These are phyloP conservation scores for Glareola pratincola DNA, from an alignment of 2,113 vertebrate species.

Conservation along the genomic window DNA sequence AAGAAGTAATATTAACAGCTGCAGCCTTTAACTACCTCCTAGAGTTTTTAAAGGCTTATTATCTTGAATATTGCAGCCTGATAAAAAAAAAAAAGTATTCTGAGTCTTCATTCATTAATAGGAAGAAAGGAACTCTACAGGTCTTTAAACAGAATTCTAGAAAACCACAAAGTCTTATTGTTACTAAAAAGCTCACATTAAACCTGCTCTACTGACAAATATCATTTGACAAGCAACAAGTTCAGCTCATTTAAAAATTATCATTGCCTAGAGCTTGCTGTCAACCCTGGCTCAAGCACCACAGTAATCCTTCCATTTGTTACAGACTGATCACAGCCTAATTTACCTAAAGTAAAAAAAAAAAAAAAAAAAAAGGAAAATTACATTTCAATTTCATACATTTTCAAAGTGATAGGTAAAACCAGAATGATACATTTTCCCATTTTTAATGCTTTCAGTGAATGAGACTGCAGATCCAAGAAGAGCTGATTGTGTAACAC, in stretches of 20 bases:
- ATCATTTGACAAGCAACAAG: not conserved
- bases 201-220: not conserved
- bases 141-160: not conserved
- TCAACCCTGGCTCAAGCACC: not conserved
- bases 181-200: not conserved
- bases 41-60: not conserved
- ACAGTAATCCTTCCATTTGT: not conserved
- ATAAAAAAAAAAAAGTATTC: not conserved
- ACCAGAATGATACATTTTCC: not conserved
- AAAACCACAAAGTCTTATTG: not conserved
- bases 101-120: not conserved
- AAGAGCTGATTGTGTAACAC: not conserved
- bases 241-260: not conserved
- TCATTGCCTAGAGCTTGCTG: not conserved
- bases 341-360: not conserved
- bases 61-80: not conserved
- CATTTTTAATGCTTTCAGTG: not conserved
- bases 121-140: not conserved
- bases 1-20: not conserved
- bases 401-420: not conserved
- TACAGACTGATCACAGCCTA: not conserved
- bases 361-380: conserved; percentile 6
- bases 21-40: not conserved
- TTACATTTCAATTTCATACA: not conserved
- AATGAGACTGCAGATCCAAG: not conserved